phyloP scores from a whole-genome alignment of 2,888 invertebrate genomes.

The Diaprepes abbreviatus region DNA sequence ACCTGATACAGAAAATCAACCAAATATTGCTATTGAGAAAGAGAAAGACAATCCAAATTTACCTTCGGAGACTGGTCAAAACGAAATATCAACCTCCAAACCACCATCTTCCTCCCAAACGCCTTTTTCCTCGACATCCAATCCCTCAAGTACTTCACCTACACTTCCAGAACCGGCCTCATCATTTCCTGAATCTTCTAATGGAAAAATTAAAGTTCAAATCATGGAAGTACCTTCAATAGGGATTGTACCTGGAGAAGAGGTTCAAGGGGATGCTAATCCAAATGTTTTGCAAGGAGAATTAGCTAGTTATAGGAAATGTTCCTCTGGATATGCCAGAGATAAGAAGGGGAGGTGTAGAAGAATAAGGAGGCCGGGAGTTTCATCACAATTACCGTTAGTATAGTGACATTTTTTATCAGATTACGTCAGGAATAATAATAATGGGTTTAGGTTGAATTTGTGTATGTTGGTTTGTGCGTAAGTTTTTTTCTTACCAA shows the following conservation, averaged over 20 bases:
- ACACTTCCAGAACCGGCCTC: conserved; percentile 3
- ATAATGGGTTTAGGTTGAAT: too few species aligned
- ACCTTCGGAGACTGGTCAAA: neutral
- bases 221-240: conserved; percentile 52
- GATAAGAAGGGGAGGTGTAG: conserved; percentile 66
- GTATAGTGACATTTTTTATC: neutral
- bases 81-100: neutral
- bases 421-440: too few species aligned
- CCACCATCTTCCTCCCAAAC: neutral
- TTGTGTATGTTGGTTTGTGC: too few species aligned
- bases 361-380: conserved; percentile 60
- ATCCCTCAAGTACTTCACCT: neutral
- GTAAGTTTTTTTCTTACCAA: too few species aligned
- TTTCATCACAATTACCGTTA: conserved; percentile 49
- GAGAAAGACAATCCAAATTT: neutral
- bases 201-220: conserved; percentile 60
- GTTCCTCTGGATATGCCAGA: conserved; percentile 61
- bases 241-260: conserved; percentile 51
- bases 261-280: conserved; percentile 20
- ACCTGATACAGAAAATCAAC: too few species aligned
- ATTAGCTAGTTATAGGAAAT: conserved; percentile 53
- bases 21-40: neutral
- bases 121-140: neutral
- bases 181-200: conserved; percentile 42
- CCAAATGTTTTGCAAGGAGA: conserved; percentile 56